These are phyloP conservation scores for Podabrus alpinus DNA, from an alignment of 2,888 invertebrate genomes.

Conservation along the genomic window DNA sequence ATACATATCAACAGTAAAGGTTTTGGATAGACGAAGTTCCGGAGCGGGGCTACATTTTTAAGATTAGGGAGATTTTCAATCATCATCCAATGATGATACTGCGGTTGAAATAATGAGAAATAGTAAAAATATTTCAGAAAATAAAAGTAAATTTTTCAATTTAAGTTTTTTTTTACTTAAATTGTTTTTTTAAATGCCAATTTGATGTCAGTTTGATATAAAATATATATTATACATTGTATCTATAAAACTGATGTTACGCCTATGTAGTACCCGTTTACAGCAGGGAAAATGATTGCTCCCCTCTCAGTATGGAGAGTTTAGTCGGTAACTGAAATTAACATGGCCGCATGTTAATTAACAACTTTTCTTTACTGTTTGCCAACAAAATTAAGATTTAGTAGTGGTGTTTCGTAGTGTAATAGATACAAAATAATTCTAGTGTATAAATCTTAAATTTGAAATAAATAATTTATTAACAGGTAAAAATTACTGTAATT, in stretches of 20 bases:
- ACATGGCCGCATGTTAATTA: slow-evolving; percentile 87
- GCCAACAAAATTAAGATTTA: slow-evolving; percentile 64
- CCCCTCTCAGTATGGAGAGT: slow-evolving; percentile 8
- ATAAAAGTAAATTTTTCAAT: too few species aligned
- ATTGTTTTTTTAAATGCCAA: not conserved
- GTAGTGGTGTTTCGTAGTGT: slow-evolving; percentile 58
- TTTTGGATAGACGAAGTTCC: too few species aligned
- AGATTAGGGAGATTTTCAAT: too few species aligned
- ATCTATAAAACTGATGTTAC: not conserved
- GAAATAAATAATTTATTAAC: slow-evolving; percentile 6
- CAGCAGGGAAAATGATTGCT: not conserved
- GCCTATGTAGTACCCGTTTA: not conserved
- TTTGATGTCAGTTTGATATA: not conserved
- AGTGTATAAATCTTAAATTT: slow-evolving; percentile 17
- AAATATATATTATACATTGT: not conserved
- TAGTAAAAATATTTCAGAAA: too few species aligned
- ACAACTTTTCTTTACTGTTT: slow-evolving; percentile 80
- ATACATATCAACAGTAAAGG: too few species aligned
- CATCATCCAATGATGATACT: too few species aligned
- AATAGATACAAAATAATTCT: slow-evolving; percentile 34
- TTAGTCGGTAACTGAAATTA: slow-evolving; percentile 53
- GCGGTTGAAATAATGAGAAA: too few species aligned
- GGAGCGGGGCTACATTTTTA: too few species aligned
- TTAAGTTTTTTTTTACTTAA: too few species aligned
- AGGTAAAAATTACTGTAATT: slow-evolving; percentile 17